A percentile compares a stretch with the other conserved stretches of the same genome.
Conservation (phyloP, 2,113 vertebrate genomes). For the Oreocharis arfaki region DNA sequence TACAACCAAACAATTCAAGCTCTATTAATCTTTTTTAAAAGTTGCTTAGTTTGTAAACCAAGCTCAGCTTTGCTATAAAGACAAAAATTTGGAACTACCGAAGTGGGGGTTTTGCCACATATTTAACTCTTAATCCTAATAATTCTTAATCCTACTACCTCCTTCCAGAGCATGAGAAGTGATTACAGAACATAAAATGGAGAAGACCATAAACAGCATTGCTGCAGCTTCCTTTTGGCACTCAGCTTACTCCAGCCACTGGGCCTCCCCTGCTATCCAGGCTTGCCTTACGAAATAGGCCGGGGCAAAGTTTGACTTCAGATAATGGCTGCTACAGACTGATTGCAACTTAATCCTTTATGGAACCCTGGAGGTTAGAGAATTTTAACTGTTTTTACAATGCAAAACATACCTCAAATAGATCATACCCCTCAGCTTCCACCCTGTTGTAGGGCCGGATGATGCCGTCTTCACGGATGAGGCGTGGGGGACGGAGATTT, state of each 20-base stretch:
- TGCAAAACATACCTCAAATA: conserved; percentile 85
- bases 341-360: background rate
- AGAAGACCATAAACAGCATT: background rate
- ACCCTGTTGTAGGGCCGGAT: conserved; percentile 85
- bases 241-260: background rate
- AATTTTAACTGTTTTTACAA: background rate
- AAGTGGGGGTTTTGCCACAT: background rate
- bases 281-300: background rate
- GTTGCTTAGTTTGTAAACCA: background rate
- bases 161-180: background rate
- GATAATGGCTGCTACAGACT: background rate
- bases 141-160: background rate
- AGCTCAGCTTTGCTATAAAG: background rate
- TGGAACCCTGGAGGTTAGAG: background rate
- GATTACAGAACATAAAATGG: background rate
- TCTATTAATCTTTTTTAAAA: background rate
- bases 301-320: background rate
- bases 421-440: conserved; percentile 86
- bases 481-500: conserved; percentile 85
- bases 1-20: background rate
- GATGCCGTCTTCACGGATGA: conserved; percentile 91
- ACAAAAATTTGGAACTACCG: background rate
- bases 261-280: background rate
- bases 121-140: background rate
- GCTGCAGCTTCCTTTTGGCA: background rate